Evolutionary conservation across 2,797 vertebrate genomes (phyloP), one percentile per base, ranked within the genome.

Genomic region (Squalus acanthias): DNA sequence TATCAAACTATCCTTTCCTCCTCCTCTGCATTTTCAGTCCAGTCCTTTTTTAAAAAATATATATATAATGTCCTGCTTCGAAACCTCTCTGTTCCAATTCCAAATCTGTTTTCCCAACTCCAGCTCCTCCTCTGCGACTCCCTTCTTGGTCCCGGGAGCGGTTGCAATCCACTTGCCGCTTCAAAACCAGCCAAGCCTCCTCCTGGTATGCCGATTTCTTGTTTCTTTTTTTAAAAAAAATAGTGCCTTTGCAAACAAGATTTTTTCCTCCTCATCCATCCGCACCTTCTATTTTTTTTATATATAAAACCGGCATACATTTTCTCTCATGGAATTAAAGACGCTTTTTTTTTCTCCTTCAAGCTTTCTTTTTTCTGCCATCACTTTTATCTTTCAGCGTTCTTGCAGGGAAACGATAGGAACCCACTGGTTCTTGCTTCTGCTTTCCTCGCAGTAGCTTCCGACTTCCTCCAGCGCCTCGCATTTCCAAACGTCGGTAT

Each of bases 361-460:
- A 6, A 8, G 22, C 63, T 95, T 29, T 15, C 92, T 24, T 22
- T 94, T 22, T 67, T 33, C 33, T 6, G 10, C 33, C 33, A 9
- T 17, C 39, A 39, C n/a, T 46, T 3, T 10, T 33, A 17, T 3
- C 46, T 24, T 57, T 99, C 99, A 99, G 97, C 98, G 98, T 39
- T 99, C 98, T 97, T 98, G 98, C 96, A 99, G 98, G 2, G 98
- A 97, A 95, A 99, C 97, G 10, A 96, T 98, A 0, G 99, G 99
- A 0, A 99, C 98, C 99, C 99, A 99, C 97, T 98, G 98, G 97
- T 99, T 99, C 95, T 97, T 97, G 96, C 98, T 98, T 3, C 99
- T 98, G 96, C 98, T 99, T 97, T 99, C 98, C 15, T 98, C 97
- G 1, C 99, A 99, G 97, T 98, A 99, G 96, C 97, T 98, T 96